phyloP scores from a whole-genome alignment of 2,797 vertebrate genomes.

The Neosalanx taihuensis region DNA sequence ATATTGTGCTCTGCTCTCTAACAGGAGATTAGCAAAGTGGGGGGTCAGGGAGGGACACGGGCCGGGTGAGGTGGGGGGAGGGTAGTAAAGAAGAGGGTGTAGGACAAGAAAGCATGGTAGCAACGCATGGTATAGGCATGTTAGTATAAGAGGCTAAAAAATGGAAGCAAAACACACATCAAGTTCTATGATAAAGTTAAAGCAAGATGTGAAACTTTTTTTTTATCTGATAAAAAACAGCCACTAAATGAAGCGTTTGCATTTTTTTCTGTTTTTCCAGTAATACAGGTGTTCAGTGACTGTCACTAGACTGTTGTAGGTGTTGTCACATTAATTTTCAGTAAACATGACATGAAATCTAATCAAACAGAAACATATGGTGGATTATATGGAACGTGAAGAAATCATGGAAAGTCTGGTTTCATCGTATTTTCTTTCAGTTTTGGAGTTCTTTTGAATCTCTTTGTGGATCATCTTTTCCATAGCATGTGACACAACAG shows the following conservation, averaged over 20 bases:
- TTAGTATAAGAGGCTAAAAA: background rate
- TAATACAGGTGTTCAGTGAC: conserved; percentile 1
- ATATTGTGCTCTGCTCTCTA: conserved; percentile 61
- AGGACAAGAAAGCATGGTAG: background rate
- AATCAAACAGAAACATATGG: background rate
- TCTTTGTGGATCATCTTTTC: background rate
- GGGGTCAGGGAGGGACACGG: conserved; percentile 8
- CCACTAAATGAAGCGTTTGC: background rate
- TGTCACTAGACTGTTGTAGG: background rate
- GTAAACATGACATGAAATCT: background rate
- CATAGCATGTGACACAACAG: background rate
- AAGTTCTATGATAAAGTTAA: conserved; percentile 6
- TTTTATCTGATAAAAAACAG: background rate
- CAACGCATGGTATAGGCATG: no score
- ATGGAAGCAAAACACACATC: conserved; percentile 11
- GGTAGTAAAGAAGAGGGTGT: background rate
- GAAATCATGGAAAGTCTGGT: background rate
- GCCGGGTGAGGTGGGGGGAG: no score
- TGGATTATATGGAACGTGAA: background rate
- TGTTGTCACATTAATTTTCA: conserved; percentile 16
- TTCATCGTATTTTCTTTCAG: background rate
- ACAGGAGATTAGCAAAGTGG: conserved; percentile 34
- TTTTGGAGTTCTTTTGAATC: background rate
- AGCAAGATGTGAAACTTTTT: background rate
- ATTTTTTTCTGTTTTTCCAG: background rate